Evolutionary conservation across 1,140 invertebrate genomes (phyloP).

Genomic region (Holotrichia oblita): DNA sequence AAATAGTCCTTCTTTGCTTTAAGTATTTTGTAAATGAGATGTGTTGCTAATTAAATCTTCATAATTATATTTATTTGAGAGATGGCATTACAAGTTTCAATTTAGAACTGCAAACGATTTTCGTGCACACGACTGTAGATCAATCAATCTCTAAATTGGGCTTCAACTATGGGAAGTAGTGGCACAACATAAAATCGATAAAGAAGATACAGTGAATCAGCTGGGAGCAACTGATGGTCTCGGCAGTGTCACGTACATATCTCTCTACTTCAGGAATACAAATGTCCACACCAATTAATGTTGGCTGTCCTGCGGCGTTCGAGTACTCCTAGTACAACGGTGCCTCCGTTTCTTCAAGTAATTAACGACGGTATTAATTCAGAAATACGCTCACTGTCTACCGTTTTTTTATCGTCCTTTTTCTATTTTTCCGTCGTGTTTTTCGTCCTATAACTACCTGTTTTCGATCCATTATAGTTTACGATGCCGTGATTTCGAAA

Average conservation of each 20-base stretch:
- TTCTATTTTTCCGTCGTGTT: slow-evolving; percentile 34
- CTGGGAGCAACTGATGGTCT: slow-evolving; percentile 34
- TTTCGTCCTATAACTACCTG: slow-evolving; percentile 36
- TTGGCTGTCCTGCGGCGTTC: slow-evolving; percentile 38
- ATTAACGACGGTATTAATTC: slow-evolving; percentile 40
- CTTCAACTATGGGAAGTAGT: slow-evolving; percentile 15
- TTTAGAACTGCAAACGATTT: neutral
- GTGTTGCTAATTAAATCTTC: too few relatives aligned
- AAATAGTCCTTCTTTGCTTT: too few relatives aligned
- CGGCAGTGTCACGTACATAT: slow-evolving; percentile 35
- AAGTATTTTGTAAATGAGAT: too few relatives aligned
- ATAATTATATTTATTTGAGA: too few relatives aligned
- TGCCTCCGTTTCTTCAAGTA: slow-evolving; percentile 36
- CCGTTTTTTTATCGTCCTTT: slow-evolving; percentile 17
- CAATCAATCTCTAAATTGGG: slow-evolving; percentile 11
- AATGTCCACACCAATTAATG: slow-evolving; percentile 41
- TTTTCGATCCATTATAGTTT: slow-evolving; percentile 38
- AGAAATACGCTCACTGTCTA: slow-evolving; percentile 30
- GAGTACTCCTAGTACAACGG: slow-evolving; percentile 31
- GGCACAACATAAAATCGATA: slow-evolving; percentile 35
- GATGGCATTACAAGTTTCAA: too few relatives aligned
- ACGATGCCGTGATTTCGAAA: slow-evolving; percentile 37
- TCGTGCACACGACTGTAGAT: slow-evolving; percentile 1
- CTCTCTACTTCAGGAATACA: slow-evolving; percentile 35
- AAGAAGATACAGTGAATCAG: slow-evolving; percentile 38